A percentile compares a stretch with the other conserved stretches of the same genome.
Conservation (phyloP, 2,113 vertebrate genomes). For the Buteo buteo region DNA sequence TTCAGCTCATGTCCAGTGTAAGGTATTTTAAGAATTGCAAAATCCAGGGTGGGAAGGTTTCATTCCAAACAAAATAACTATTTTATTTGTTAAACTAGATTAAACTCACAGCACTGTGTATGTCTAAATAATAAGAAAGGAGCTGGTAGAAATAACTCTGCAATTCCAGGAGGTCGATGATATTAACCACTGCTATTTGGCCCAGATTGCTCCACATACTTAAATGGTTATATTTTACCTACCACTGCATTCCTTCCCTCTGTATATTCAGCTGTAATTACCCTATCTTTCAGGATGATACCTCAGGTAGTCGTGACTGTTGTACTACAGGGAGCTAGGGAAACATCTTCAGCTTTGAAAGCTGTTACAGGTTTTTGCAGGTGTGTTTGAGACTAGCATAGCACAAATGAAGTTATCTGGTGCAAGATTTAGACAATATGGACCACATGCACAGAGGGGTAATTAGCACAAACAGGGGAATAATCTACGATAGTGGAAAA, state of each 20-base stretch:
- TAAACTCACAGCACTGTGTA: neutral
- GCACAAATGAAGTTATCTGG: constrained; percentile 65
- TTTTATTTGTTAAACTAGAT: neutral
- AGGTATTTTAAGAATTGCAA: neutral
- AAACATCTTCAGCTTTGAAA: constrained; percentile 62
- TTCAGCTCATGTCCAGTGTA: neutral
- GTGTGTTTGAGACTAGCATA: constrained; percentile 69
- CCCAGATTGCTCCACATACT: neutral
- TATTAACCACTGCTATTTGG: neutral
- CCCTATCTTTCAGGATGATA: constrained; percentile 61
- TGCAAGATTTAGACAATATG: constrained; percentile 50
- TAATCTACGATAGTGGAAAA: constrained; percentile 58
- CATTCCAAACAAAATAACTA: neutral
- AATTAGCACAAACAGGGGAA: constrained; percentile 66
- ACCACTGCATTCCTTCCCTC: neutral
- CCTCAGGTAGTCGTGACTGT: constrained; percentile 62
- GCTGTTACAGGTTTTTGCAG: constrained; percentile 69
- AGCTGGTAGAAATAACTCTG: neutral
- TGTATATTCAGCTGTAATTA: constrained; percentile 63
- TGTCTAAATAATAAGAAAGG: neutral
- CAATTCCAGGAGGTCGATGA: neutral
- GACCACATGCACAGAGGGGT: constrained; percentile 39
- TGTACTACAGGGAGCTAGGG: constrained; percentile 59
- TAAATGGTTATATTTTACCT: constrained; percentile 16
- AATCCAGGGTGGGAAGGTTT: neutral